Evolutionary conservation across 1,140 invertebrate species (phyloP), one percentile per base, ranked within the genome.

Genomic region (Drosophila parvula): DNA sequence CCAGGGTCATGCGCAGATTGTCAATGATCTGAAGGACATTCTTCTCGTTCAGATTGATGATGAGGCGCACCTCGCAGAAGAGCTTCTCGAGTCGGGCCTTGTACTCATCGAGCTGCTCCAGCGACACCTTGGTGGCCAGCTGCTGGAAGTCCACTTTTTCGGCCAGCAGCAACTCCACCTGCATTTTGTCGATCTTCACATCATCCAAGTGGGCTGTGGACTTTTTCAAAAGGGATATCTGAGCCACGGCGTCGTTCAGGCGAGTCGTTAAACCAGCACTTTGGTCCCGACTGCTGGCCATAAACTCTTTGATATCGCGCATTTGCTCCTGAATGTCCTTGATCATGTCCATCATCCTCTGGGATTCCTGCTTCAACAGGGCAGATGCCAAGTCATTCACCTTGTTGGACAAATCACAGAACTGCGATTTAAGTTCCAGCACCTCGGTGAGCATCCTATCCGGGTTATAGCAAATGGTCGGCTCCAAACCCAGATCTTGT

Each of bases 91-190:
- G 79, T 47, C 95, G 94, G 38, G 95, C 94, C 68, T 94, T 95
- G 27, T 94, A 94, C 30, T 94, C 92, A 57, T 95, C 94, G 78
- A 96, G 95, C 77, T 95, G 94, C 40, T 96, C 95, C 58, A 94
- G 93, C 0, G 95, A 96, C 5, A 96, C 95, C 79, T 96, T 96
- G 4, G 94, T 93, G 27, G 95, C 94, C 47, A 96, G 91, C 60
- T 94, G 92, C 3, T 93, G 92, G 45, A 94, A 92, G 81, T 96
- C 95, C 0, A 95, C 95, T 91, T 96, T 96, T 22, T 95, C 94
- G 0, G 95, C 95, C 65, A 96, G 92, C 2, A 95, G 93, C 55
- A 95, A 94, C 50, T 95, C 94, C 70, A 96, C 92, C 77, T 95
- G 95, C 75, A 94, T 94, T 62, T 94, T 94, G 74, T 96, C 94